Evolutionary conservation across 2,888 invertebrate genomes (phyloP).

Genomic region (Gisinianus flammeolus): DNA sequence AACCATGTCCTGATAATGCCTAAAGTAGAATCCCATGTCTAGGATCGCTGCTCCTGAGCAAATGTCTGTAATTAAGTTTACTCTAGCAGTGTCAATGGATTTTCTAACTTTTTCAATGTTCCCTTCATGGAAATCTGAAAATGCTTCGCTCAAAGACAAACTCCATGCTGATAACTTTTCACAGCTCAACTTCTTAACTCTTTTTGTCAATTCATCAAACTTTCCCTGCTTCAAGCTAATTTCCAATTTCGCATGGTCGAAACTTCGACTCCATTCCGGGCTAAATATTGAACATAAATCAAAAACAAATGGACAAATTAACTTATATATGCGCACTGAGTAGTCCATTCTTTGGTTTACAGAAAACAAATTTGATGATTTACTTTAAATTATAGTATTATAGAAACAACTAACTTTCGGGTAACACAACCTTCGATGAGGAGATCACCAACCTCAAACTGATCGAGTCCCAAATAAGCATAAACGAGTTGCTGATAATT

Average conservation of each 20-base stretch:
- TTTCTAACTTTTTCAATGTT: background rate
- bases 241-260: conserved; percentile 38
- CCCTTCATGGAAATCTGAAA: background rate
- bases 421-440: conserved; percentile 74
- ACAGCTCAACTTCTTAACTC: conserved; percentile 10
- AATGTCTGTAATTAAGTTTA: conserved; percentile 14
- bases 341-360: no score
- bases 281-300: conserved; percentile 50
- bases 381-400: no score
- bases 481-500: conserved; percentile 76
- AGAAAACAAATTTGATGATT: no score
- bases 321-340: no score
- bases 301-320: no score
- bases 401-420: conserved; percentile 62
- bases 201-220: background rate
- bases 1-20: conserved; percentile 38
- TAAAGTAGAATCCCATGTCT: conserved; percentile 40
- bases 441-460: conserved; percentile 81
- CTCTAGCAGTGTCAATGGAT: background rate
- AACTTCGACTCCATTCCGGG: conserved; percentile 62
- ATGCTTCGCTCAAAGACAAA: background rate
- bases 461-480: conserved; percentile 84
- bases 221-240: conserved; percentile 17
- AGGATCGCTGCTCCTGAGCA: conserved; percentile 17
- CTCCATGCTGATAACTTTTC: conserved; percentile 37